Percentiles rank a stretch among this genome's conserved stretches.
phyloP scores from a whole-genome alignment of 2,888 invertebrate genomes.

The Nycteola revayana region DNA sequence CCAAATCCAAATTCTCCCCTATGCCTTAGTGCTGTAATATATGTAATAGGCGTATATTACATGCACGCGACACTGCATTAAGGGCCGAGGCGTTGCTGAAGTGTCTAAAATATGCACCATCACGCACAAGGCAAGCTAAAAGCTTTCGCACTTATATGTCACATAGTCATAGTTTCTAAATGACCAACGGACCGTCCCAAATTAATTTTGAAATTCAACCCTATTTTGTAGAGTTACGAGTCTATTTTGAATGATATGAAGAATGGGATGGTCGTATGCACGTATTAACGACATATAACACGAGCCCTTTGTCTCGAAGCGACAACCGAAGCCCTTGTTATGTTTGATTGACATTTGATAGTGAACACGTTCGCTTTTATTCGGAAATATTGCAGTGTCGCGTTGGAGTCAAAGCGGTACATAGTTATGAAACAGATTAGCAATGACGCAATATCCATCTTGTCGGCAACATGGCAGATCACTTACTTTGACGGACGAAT shows the following conservation, averaged over 20 bases:
- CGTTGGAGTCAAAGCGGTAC: constrained; percentile 8
- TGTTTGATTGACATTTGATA: constrained; percentile 21
- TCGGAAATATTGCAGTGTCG: constrained; percentile 14
- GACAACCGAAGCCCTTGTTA: constrained; percentile 14
- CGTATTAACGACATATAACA: constrained; percentile 12
- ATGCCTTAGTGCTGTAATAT: no score
- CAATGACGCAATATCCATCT: no score
- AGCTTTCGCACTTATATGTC: constrained; percentile 26
- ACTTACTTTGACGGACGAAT: no score
- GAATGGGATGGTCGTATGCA: no score
- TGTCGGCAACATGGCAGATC: no score
- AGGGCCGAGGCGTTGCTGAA: constrained; percentile 29
- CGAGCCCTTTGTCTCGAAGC: constrained; percentile 21
- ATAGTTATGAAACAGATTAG: no score
- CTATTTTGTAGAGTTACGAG: no score
- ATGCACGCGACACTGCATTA: constrained; percentile 16
- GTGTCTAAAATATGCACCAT: constrained; percentile 34
- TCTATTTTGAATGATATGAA: no score
- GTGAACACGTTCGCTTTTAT: constrained; percentile 26
- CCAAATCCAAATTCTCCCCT: no score
- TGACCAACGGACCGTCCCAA: no score
- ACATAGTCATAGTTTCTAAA: neutral
- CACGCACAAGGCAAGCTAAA: constrained; percentile 27
- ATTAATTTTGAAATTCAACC: no score
- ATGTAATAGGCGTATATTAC: constrained; percentile 17